phyloP scores from a whole-genome alignment of 2,888 invertebrate species.

The Auanema freiburgensis region DNA sequence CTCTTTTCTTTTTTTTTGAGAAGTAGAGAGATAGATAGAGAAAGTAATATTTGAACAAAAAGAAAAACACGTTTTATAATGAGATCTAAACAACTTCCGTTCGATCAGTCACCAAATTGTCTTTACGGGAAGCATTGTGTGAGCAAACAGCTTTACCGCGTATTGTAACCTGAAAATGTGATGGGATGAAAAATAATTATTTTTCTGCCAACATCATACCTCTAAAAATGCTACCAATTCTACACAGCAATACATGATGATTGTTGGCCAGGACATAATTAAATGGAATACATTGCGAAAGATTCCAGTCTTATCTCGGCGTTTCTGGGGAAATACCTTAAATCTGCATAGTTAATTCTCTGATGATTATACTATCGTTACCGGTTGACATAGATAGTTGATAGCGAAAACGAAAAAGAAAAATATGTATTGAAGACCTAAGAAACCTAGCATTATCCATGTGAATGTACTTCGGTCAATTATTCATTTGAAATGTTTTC shows the following conservation, averaged over 20 bases:
- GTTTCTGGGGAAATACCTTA: slow-evolving; percentile 49
- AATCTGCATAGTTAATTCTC: slow-evolving; percentile 4
- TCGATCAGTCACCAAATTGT: slow-evolving; percentile 50
- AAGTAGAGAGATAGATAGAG: too few relatives aligned
- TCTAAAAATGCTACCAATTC: slow-evolving; percentile 55
- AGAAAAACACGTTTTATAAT: too few relatives aligned
- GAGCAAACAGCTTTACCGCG: slow-evolving; percentile 57
- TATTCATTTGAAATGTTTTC: too few relatives aligned
- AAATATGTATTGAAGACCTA: slow-evolving; percentile 55
- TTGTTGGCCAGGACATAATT: slow-evolving; percentile 53
- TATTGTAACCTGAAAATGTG: slow-evolving; percentile 43
- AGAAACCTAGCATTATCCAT: slow-evolving; percentile 54
- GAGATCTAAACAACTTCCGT: slow-evolving; percentile 33
- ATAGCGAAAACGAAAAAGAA: slow-evolving; percentile 50
- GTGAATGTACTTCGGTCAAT: slow-evolving; percentile 29
- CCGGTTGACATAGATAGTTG: slow-evolving; percentile 51
- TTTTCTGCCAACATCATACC: slow-evolving; percentile 16
- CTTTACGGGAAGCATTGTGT: slow-evolving; percentile 58
- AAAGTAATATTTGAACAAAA: too few relatives aligned
- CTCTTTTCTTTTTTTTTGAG: too few relatives aligned
- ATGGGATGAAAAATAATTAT: background rate
- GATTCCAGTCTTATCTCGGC: slow-evolving; percentile 52
- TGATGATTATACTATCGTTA: slow-evolving; percentile 12
- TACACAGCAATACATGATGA: slow-evolving; percentile 53
- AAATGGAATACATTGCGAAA: slow-evolving; percentile 55